These are phyloP conservation scores for Oncorhynchus gorbuscha DNA, from an alignment of 2,113 vertebrate genomes.

Conservation along the genomic window DNA sequence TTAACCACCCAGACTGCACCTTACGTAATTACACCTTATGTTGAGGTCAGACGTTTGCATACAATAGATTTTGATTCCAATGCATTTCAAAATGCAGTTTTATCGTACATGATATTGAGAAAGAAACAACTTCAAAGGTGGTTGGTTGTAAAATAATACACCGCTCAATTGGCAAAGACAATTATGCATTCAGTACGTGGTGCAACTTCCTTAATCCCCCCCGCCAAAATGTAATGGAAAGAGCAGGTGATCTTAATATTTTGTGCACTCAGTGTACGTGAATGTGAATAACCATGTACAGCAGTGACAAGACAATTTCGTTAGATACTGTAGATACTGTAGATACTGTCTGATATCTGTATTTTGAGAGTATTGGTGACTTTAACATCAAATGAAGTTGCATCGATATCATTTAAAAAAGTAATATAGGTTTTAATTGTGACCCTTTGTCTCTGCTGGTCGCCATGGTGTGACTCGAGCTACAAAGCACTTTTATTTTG, in stretches of 20 bases:
- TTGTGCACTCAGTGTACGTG: background rate
- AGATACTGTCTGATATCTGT: background rate
- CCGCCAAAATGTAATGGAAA: background rate
- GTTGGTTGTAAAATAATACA: background rate
- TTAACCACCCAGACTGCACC: background rate
- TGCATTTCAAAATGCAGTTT: constrained; percentile 11
- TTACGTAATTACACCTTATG: background rate
- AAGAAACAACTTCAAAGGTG: constrained; percentile 4
- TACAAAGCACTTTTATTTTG: no score
- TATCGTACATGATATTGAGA: background rate
- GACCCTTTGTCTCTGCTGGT: no score
- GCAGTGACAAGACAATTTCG: background rate
- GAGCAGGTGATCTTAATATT: no score
- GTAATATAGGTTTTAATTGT: no score
- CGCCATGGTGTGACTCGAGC: no score
- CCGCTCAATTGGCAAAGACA: background rate
- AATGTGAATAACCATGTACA: background rate
- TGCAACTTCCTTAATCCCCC: background rate
- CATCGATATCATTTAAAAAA: no score
- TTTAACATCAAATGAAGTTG: background rate
- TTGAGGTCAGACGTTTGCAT: constrained; percentile 16
- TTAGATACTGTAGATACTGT: background rate
- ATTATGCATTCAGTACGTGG: background rate
- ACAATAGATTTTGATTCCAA: constrained; percentile 16
- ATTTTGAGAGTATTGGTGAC: background rate